Conservation (phyloP, 2,113 vertebrate genomes). For the Nerophis lumbriciformis region DNA sequence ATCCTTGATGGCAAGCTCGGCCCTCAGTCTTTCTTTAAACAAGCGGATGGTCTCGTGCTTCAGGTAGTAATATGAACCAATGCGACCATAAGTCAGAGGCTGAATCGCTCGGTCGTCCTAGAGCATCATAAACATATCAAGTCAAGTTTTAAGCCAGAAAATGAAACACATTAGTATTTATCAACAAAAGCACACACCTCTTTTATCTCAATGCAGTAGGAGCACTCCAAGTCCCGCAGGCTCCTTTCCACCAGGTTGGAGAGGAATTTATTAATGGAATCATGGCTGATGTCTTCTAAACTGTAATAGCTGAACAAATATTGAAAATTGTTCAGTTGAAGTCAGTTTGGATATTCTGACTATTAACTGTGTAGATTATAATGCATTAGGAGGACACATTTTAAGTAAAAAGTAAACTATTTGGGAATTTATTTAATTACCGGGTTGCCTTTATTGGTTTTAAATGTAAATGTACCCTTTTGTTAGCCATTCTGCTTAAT, state of each 20-base stretch:
- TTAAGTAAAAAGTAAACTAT: too few species aligned
- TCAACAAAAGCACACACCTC: constrained; percentile 74
- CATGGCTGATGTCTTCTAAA: constrained; percentile 85
- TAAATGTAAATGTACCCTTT: too few species aligned
- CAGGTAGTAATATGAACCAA: constrained; percentile 95
- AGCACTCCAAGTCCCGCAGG: constrained; percentile 85
- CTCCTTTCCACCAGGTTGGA: constrained; percentile 87
- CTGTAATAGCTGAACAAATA: constrained; percentile 83
- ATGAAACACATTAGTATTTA: neutral
- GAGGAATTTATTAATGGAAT: constrained; percentile 89
- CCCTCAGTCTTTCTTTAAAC: constrained; percentile 86
- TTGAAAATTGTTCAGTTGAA: neutral
- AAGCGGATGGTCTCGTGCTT: constrained; percentile 87
- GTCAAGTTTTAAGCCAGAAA: neutral
- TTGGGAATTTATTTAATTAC: too few species aligned
- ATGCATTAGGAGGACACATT: too few species aligned
- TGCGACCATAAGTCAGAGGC: constrained; percentile 83
- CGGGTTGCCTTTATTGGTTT: too few species aligned
- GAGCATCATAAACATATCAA: neutral
- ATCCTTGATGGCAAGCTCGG: constrained; percentile 80
- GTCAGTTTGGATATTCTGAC: too few species aligned
- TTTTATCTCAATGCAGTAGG: constrained; percentile 88
- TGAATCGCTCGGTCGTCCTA: constrained; percentile 86
- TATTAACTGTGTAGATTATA: too few species aligned
- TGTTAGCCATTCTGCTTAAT: too few species aligned